Evolutionary conservation across 2,113 vertebrate species (phyloP).

Genomic region (Nettapus auritus): DNA sequence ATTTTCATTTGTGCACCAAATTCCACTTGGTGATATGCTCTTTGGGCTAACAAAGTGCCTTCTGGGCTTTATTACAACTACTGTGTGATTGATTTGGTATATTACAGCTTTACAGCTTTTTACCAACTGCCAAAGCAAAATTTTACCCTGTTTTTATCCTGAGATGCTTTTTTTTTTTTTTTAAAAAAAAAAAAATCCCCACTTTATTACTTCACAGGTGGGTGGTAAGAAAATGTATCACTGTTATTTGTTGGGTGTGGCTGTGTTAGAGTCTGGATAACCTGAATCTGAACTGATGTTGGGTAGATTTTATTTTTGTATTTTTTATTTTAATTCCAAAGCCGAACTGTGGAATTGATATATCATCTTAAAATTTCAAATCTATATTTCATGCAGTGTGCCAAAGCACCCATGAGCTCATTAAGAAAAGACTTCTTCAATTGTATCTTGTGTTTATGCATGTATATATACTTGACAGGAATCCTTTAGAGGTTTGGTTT

Average conservation of each 20-base stretch:
- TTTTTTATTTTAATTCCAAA: not conserved
- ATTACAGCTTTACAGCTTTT: not conserved
- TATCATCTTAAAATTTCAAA: slow-evolving; percentile 43
- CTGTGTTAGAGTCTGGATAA: not conserved
- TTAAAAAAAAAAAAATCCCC: not conserved
- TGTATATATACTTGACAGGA: slow-evolving; percentile 56
- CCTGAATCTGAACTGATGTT: not conserved
- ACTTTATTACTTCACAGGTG: not conserved
- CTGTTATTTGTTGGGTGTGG: slow-evolving; percentile 7
- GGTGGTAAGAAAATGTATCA: not conserved
- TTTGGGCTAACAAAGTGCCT: not conserved
- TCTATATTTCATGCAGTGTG: slow-evolving; percentile 25
- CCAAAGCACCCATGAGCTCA: slow-evolving; percentile 32
- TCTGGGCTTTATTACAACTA: not conserved
- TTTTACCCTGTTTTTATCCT: not conserved
- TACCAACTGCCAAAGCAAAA: not conserved
- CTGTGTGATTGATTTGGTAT: not conserved
- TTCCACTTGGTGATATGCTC: not conserved
- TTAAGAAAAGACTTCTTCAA: slow-evolving; percentile 59
- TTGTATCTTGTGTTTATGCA: slow-evolving; percentile 44
- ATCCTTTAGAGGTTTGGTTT: slow-evolving; percentile 54
- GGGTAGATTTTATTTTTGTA: not conserved
- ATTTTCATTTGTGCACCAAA: not conserved
- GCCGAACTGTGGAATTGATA: not conserved
- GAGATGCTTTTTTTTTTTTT: slow-evolving; percentile 4